phyloP scores from a whole-genome alignment of 2,113 vertebrate species.

The Psittacara wagleri region DNA sequence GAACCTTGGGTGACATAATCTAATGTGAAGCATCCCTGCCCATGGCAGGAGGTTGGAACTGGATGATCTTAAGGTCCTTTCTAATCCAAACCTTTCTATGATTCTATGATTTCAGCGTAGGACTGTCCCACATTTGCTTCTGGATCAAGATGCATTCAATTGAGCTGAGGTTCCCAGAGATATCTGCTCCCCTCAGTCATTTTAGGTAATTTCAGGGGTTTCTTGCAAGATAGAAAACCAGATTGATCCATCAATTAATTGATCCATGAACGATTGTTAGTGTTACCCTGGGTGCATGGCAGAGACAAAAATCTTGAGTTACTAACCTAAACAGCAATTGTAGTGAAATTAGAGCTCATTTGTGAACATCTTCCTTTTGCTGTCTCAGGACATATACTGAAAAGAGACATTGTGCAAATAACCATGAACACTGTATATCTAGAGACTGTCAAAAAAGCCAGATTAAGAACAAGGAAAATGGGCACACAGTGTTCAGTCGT shows the following conservation, averaged over 20 bases:
- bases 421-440: neutral
- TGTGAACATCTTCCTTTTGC: neutral
- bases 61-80: neutral
- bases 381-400: neutral
- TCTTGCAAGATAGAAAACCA: neutral
- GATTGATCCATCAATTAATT: neutral
- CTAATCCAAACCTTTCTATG: neutral
- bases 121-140: neutral
- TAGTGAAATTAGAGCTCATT: neutral
- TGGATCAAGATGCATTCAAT: rapidly evolving
- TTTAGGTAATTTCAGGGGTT: neutral
- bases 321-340: neutral
- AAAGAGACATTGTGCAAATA: neutral
- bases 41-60: neutral
- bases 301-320: neutral
- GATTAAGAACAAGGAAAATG: slow-evolving; percentile 4
- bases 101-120: neutral
- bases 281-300: neutral
- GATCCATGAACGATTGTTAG: neutral
- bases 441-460: neutral
- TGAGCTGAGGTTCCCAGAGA: neutral
- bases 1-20: neutral
- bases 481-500: slow-evolving; percentile 4
- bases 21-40: neutral
- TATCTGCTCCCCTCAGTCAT: rapidly evolving